phyloP scores from a whole-genome alignment of 2,888 invertebrate species.

The Spatulosminthurus flaviceps region DNA sequence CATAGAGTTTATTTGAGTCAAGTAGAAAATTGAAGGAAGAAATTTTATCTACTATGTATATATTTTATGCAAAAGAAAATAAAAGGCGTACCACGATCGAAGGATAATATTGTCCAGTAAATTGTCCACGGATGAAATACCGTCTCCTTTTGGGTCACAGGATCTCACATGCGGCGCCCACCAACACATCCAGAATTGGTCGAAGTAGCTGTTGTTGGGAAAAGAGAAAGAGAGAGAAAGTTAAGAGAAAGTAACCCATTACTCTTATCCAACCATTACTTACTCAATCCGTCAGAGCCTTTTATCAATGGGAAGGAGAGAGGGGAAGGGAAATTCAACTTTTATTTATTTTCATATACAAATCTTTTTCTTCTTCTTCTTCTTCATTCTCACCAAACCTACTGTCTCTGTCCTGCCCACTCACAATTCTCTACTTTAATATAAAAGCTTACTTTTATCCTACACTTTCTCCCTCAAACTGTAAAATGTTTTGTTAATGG shows the following conservation, averaged over 20 bases:
- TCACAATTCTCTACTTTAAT: too few relatives aligned
- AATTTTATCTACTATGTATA: too few relatives aligned
- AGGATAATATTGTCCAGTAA: constrained; percentile 71
- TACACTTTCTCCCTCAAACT: too few relatives aligned
- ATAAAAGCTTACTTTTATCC: too few relatives aligned
- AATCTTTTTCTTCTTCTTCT: too few relatives aligned
- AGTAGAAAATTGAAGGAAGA: too few relatives aligned
- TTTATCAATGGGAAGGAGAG: neutral
- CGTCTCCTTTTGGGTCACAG: constrained; percentile 72
- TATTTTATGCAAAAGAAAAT: constrained; percentile 1
- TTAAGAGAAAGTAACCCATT: constrained; percentile 9
- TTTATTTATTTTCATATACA: neutral
- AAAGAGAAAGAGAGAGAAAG: neutral
- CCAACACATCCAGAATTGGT: constrained; percentile 71
- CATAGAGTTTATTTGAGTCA: too few relatives aligned
- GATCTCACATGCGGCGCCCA: constrained; percentile 70
- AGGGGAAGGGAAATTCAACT: neutral
- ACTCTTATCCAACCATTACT: neutral
- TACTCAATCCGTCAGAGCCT: too few relatives aligned
- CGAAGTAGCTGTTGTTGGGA: constrained; percentile 69
- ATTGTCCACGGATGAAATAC: constrained; percentile 72
- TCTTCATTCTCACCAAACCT: too few relatives aligned
- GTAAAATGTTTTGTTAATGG: too few relatives aligned
- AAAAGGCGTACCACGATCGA: constrained; percentile 67
- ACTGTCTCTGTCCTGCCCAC: too few relatives aligned